These are phyloP conservation scores for Taphrorychus bicolor DNA, from an alignment of 2,888 invertebrate species.

Conservation along the genomic window DNA sequence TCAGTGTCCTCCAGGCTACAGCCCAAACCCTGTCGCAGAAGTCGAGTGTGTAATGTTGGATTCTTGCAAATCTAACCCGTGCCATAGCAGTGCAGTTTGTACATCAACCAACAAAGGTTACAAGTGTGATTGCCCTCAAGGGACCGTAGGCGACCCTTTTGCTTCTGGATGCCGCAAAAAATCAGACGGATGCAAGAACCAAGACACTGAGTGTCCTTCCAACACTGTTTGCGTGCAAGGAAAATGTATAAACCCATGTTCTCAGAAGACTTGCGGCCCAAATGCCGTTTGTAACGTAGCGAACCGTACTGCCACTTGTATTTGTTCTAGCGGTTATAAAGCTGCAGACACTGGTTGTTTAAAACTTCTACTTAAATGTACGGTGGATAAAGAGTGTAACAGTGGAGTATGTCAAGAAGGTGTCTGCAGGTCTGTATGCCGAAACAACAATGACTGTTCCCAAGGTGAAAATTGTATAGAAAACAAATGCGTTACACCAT, in stretches of 20 bases:
- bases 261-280: constrained; percentile 75
- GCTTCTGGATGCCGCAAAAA: constrained; percentile 79
- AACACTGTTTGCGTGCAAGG: constrained; percentile 76
- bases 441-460: constrained; percentile 78
- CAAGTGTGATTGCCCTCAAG: constrained; percentile 79
- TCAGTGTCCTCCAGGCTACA: constrained; percentile 85
- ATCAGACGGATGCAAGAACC: constrained; percentile 72
- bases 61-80: constrained; percentile 78
- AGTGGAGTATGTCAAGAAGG: constrained; percentile 81
- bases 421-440: constrained; percentile 84
- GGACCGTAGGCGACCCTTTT: constrained; percentile 79
- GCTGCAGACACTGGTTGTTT: constrained; percentile 77
- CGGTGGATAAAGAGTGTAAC: constrained; percentile 76
- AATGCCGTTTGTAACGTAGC: constrained; percentile 84
- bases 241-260: constrained; percentile 82
- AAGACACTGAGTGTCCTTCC: constrained; percentile 77
- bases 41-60: constrained; percentile 78
- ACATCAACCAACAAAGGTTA: constrained; percentile 67
- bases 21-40: constrained; percentile 83
- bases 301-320: constrained; percentile 78
- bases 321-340: constrained; percentile 78
- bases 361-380: constrained; percentile 71
- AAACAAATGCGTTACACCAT: constrained; percentile 81
- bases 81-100: constrained; percentile 82
- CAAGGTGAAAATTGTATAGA: constrained; percentile 79